Evolutionary conservation across 2,113 vertebrate species (phyloP).

Genomic region (Myiopsitta monachus): DNA sequence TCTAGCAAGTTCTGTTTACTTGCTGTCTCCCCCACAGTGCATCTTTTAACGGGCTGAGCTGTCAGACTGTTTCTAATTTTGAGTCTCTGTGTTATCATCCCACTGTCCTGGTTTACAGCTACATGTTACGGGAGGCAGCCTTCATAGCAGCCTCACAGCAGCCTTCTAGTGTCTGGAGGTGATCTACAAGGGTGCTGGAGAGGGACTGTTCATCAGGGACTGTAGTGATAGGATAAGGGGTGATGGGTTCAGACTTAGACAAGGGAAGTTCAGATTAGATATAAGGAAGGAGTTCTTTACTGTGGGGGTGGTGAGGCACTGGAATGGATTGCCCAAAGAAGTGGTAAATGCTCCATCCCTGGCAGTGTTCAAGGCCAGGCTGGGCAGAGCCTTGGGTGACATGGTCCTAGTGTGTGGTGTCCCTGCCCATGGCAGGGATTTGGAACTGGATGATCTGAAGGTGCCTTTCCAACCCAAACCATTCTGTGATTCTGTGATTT

Average conservation of each 20-base stretch:
- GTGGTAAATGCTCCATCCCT: background rate
- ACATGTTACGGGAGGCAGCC: background rate
- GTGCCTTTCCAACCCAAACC: background rate
- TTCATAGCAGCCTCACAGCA: background rate
- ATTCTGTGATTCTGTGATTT: background rate
- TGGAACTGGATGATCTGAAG: background rate
- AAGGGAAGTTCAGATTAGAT: background rate
- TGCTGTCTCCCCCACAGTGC: fast-evolving
- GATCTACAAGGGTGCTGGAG: background rate
- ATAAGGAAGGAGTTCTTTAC: background rate
- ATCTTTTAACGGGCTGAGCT: background rate
- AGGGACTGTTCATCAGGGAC: background rate
- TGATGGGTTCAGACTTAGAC: background rate
- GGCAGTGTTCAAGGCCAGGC: background rate
- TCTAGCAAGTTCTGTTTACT: background rate
- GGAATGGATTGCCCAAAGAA: background rate
- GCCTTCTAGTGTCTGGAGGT: background rate
- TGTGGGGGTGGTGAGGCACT: background rate
- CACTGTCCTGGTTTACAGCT: background rate
- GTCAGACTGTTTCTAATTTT: background rate
- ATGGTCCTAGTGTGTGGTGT: background rate
- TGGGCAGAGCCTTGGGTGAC: background rate
- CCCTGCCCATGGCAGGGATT: too few species aligned
- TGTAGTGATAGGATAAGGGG: background rate
- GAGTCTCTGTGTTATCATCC: background rate